Evolutionary conservation across 2,888 invertebrate species (phyloP).

Genomic region (Drosophila kuntzei): DNA sequence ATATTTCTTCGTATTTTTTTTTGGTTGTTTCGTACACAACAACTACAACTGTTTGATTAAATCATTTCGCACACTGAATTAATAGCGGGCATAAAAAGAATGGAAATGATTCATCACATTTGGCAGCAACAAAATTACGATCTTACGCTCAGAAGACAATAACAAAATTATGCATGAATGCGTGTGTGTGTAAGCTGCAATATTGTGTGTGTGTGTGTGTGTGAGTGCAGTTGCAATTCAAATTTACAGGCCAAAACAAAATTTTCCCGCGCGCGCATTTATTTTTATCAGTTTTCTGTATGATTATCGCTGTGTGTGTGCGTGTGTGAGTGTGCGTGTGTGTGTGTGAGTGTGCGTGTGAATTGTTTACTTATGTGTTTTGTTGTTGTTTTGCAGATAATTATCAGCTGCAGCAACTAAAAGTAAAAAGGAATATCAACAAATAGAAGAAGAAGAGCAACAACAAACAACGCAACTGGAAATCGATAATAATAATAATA

Average conservation of each 20-base stretch:
- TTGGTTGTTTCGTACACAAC: slow-evolving; percentile 6
- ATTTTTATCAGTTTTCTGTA: slow-evolving; percentile 23
- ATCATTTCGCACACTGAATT: slow-evolving; percentile 21
- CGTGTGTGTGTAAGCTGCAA: slow-evolving; percentile 12
- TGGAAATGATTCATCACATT: slow-evolving; percentile 51
- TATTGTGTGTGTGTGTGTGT: slow-evolving; percentile 5
- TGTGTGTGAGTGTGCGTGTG: slow-evolving; percentile 13
- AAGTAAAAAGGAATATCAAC: slow-evolving; percentile 45
- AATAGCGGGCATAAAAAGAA: slow-evolving; percentile 11
- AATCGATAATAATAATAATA: slow-evolving; percentile 33
- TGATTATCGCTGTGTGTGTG: slow-evolving; percentile 1
- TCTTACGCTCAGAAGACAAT: slow-evolving; percentile 23
- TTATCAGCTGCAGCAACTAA: slow-evolving; percentile 55
- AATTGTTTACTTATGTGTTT: slow-evolving; percentile 69
- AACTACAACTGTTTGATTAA: slow-evolving; percentile 23
- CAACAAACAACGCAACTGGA: slow-evolving; percentile 34
- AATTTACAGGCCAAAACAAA: slow-evolving; percentile 4
- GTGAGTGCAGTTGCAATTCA: slow-evolving; percentile 18
- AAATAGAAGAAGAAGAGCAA: slow-evolving; percentile 36
- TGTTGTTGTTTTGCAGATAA: slow-evolving; percentile 64
- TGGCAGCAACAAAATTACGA: slow-evolving; percentile 11
- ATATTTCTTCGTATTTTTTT: too few relatives aligned
- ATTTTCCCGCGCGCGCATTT: slow-evolving; percentile 57
- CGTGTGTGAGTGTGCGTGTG: slow-evolving; percentile 6
- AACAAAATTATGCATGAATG: slow-evolving; percentile 39